Percentiles rank a stretch among this genome's conserved stretches.
Evolutionary conservation across 1,140 invertebrate genomes (phyloP).

Genomic region (Leguminivora glycinivorella): DNA sequence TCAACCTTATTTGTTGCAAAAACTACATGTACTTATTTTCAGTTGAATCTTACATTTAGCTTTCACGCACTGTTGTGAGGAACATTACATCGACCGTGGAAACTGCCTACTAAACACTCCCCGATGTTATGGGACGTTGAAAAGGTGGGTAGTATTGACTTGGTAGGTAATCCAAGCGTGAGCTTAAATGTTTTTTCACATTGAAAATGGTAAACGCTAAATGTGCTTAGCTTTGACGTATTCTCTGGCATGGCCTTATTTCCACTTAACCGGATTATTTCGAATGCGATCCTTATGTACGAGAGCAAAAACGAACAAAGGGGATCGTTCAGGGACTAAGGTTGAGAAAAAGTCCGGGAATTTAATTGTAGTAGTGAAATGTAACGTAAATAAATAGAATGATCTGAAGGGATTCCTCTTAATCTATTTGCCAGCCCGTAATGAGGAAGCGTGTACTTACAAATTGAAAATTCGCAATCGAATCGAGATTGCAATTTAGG

Average conservation of each 20-base stretch:
- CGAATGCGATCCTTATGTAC: not conserved
- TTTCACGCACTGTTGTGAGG: not conserved
- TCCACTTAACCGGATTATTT: constrained; percentile 24
- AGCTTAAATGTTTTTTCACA: too few relatives aligned
- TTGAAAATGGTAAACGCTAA: too few relatives aligned
- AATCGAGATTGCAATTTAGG: not conserved
- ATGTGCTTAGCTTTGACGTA: not conserved
- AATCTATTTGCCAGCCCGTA: constrained; percentile 1
- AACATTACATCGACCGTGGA: too few relatives aligned
- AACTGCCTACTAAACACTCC: too few relatives aligned
- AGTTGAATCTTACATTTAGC: not conserved
- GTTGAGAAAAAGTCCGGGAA: constrained; percentile 3
- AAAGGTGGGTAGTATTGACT: too few relatives aligned
- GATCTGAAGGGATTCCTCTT: constrained; percentile 17
- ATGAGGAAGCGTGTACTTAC: not conserved
- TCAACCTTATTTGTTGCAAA: not conserved
- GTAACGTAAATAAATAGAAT: not conserved
- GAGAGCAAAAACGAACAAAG: constrained; percentile 18
- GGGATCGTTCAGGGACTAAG: constrained; percentile 9
- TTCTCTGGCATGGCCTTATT: constrained; percentile 12
- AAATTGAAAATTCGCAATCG: not conserved
- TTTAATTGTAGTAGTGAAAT: constrained; percentile 26
- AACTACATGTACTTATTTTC: not conserved
- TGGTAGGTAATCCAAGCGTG: too few relatives aligned
- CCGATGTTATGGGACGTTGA: too few relatives aligned